phyloP scores from a whole-genome alignment of 2,888 invertebrate genomes.

The Cryptus armator region DNA sequence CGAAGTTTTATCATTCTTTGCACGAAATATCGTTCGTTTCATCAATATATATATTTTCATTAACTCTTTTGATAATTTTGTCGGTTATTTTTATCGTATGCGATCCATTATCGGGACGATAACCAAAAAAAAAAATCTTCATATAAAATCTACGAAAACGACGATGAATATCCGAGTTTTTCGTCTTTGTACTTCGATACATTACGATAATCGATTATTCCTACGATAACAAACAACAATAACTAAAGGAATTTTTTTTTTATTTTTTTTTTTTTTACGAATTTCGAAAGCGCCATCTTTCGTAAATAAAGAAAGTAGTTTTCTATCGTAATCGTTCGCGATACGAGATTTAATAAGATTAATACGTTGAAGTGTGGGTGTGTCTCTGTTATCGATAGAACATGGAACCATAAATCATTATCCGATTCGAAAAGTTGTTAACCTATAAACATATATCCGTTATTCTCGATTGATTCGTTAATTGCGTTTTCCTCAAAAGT shows the following conservation, averaged over 20 bases:
- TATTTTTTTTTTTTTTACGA: no score
- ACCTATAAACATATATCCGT: background rate
- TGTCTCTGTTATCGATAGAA: background rate
- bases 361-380: background rate
- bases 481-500: background rate
- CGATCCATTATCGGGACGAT: no score
- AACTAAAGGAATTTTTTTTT: no score
- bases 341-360: conserved; percentile 4
- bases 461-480: background rate
- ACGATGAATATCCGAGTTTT: no score
- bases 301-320: background rate
- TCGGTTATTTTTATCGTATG: no score
- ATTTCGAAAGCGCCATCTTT: no score
- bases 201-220: no score
- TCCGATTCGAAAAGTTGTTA: background rate
- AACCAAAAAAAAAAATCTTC: no score
- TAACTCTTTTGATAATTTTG: background rate
- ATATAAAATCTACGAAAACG: no score
- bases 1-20: background rate
- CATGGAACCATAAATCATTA: background rate
- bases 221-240: no score
- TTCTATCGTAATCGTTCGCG: conserved; percentile 1
- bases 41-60: background rate
- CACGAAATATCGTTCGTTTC: background rate
- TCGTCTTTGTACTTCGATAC: no score